Percentiles rank a stretch among this genome's conserved stretches.
These are phyloP conservation scores for Dorcus parallelipipedus DNA, from an alignment of 2,888 invertebrate species.

Conservation along the genomic window DNA sequence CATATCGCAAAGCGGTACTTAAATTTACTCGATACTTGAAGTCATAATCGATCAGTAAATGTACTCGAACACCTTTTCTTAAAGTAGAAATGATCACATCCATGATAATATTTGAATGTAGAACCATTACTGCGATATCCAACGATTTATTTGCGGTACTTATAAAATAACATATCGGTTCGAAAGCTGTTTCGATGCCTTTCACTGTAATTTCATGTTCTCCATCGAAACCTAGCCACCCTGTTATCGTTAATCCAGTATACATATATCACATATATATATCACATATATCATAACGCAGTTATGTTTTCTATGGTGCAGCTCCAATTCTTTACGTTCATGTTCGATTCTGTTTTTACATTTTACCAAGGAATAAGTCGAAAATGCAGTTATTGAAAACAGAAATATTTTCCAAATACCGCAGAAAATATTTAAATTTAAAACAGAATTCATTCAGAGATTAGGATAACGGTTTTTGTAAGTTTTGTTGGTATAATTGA, in stretches of 20 bases:
- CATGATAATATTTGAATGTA: constrained; percentile 28
- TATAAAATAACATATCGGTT: constrained; percentile 39
- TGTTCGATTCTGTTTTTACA: too few species aligned
- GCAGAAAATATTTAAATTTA: too few species aligned
- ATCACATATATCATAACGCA: constrained; percentile 41
- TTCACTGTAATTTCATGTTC: constrained; percentile 5
- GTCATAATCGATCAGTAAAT: constrained; percentile 37
- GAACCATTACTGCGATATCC: constrained; percentile 37
- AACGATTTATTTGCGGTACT: constrained; percentile 32
- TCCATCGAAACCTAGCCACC: constrained; percentile 31
- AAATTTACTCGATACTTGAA: constrained; percentile 29
- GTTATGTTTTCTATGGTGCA: constrained; percentile 36
- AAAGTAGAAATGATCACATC: constrained; percentile 30
- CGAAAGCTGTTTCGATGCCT: constrained; percentile 28
- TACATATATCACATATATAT: too few species aligned
- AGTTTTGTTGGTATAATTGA: too few species aligned
- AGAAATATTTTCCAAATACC: too few species aligned
- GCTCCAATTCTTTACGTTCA: constrained; percentile 25
- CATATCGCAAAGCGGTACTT: background rate
- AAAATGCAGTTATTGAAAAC: too few species aligned
- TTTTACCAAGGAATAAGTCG: too few species aligned
- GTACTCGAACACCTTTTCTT: constrained; percentile 35
- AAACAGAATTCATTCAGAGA: too few species aligned
- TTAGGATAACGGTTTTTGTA: too few species aligned
- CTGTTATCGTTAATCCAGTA: constrained; percentile 25